Base-by-base conservation (phyloP, 1,140 invertebrate genomes). In the Hirudo medicinalis region DNA sequence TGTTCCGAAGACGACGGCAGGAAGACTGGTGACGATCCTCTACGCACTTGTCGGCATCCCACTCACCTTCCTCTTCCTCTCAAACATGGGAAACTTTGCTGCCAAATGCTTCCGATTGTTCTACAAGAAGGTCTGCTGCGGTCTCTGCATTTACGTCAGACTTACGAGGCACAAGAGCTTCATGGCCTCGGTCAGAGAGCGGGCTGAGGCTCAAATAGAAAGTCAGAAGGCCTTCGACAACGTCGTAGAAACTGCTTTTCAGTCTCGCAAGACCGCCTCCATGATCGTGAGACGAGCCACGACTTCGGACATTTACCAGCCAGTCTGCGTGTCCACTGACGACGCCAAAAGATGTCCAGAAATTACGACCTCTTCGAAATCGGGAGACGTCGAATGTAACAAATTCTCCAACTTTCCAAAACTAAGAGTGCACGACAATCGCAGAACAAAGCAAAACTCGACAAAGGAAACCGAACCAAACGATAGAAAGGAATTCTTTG, bases 41-140 rank as follows among this genome's bases (percentile, higher is more conserved):
- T 94, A 94, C 80, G 91, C 92, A 0, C 83, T 87, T 76, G 81
- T 96, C 72, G 94, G 92, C 0, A 90, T 93, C 49, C 92, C 91
- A 2, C 79, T 94, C 54, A 92, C 92, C 83, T 83, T 94, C 57
- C 86, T 92, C 60, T 92, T 90, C 80, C 83, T 94, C 60, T 90
- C 90, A 5, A 91, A 91, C 76, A 85, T 93, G 68, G 91, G 91
- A 1, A 72, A 70, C 20, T 76, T 77, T 54, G 71, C 78, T 19
- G 76, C 77, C 40, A 74, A 76, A 17, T 72, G 74, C 27, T 78
- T 79, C 70, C 76, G 77, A 13, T 73, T 76, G 20, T 72, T 79
- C 29, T 79, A 79, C 74, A 78, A 78, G 49, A 74, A 76, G 40
- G 55, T 73, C 54, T 78, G 77, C 60, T 74, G 74, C 27, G 68